These are phyloP conservation scores for Uropsilus gracilis DNA, from an alignment of 2,113 vertebrate genomes.

Conservation along the genomic window DNA sequence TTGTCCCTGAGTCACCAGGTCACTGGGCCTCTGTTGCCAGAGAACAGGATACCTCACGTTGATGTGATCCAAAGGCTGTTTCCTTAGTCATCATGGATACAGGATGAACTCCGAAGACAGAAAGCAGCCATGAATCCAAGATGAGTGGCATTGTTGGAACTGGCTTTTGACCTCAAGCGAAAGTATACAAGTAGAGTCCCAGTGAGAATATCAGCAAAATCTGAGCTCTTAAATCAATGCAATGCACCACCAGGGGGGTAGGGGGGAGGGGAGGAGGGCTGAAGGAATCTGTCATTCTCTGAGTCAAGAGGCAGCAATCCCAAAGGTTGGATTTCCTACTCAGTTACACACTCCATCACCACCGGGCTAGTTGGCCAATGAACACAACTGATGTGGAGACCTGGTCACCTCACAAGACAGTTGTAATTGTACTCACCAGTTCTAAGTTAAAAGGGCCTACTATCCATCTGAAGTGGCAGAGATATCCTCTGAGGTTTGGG, in stretches of 20 bases:
- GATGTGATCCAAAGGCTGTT: background rate
- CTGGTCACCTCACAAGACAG: background rate
- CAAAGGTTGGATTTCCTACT: background rate
- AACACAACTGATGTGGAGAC: background rate
- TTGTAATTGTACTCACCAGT: background rate
- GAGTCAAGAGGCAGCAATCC: background rate
- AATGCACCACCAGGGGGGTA: background rate
- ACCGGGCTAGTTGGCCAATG: background rate
- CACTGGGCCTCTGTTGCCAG: background rate
- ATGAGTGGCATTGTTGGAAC: background rate
- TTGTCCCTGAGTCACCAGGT: constrained; percentile 13
- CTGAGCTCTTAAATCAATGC: constrained; percentile 38
- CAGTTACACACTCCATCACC: background rate
- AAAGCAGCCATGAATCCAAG: background rate
- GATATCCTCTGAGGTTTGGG: background rate
- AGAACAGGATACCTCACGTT: background rate
- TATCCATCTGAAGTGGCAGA: background rate
- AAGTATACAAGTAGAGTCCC: background rate
- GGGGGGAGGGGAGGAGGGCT: too few relatives aligned
- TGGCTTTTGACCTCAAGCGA: background rate
- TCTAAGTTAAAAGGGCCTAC: background rate
- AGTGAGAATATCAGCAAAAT: background rate
- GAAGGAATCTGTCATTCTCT: background rate
- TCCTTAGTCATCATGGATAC: background rate
- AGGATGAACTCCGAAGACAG: background rate